phyloP scores from a whole-genome alignment of 2,797 vertebrate species.

The Gallinago stenura region DNA sequence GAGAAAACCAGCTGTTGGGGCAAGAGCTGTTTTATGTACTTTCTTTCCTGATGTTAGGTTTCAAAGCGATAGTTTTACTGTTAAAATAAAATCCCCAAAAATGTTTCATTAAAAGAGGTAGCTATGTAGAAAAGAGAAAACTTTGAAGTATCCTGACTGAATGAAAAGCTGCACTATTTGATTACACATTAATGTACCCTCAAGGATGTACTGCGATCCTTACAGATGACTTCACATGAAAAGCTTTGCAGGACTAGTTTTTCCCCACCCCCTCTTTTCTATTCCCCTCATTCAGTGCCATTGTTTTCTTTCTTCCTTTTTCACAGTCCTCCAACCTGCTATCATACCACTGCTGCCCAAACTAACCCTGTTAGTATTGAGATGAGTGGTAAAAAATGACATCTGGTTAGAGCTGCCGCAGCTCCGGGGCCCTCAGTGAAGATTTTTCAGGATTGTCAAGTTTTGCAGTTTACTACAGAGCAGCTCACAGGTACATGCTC shows the following conservation, averaged over 20 bases:
- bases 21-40: not conserved
- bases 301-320: not conserved
- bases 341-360: not conserved
- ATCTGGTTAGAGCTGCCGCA: not conserved
- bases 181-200: not conserved
- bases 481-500: not conserved
- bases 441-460: not conserved
- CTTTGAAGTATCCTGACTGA: not conserved
- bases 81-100: not conserved
- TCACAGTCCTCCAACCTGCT: not conserved
- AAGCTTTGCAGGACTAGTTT: not conserved
- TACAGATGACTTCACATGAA: not conserved
- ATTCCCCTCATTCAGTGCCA: not conserved
- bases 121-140: not conserved
- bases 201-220: not conserved
- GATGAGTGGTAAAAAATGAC: not conserved
- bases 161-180: not conserved
- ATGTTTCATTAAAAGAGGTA: not conserved
- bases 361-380: not conserved
- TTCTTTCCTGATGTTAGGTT: not conserved
- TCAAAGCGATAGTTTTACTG: not conserved
- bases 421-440: not conserved
- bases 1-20: not conserved
- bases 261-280: not conserved
- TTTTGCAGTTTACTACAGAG: not conserved